Percentiles rank a stretch among this genome's conserved stretches.
Evolutionary conservation across 92 coral and sea anemone species (phyloP).

Genomic region (Epizoanthus scotinus): DNA sequence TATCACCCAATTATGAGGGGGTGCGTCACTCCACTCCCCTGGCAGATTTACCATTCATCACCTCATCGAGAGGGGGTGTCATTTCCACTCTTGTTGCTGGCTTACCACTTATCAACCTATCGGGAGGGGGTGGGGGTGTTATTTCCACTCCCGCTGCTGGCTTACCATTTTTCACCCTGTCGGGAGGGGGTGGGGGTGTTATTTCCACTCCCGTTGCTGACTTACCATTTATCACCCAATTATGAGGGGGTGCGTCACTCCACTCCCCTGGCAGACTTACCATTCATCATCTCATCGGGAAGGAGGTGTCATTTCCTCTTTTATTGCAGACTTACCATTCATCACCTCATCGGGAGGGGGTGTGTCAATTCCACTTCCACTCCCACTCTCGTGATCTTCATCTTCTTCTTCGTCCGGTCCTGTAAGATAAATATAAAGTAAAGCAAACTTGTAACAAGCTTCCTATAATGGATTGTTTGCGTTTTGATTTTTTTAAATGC

Average conservation of each 20-base stretch:
- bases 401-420: background rate
- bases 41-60: conserved; percentile 2
- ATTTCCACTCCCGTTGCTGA: background rate
- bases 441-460: background rate
- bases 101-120: conserved; percentile 8
- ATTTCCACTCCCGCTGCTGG: background rate
- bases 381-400: conserved; percentile 11
- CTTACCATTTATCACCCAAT: background rate
- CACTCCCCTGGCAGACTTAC: background rate
- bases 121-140: background rate
- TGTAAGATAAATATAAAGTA: background rate
- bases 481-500: too few relatives aligned
- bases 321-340: background rate
- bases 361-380: background rate
- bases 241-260: background rate
- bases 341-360: conserved; percentile 4
- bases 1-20: background rate
- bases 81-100: background rate
- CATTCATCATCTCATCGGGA: too few relatives aligned
- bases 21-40: background rate
- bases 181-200: too few relatives aligned
- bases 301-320: too few relatives aligned
- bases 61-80: too few relatives aligned
- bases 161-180: too few relatives aligned
- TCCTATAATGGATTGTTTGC: too few relatives aligned